Evolutionary conservation across 2,888 invertebrate genomes (phyloP).

Genomic region (Doris montereyensis): DNA sequence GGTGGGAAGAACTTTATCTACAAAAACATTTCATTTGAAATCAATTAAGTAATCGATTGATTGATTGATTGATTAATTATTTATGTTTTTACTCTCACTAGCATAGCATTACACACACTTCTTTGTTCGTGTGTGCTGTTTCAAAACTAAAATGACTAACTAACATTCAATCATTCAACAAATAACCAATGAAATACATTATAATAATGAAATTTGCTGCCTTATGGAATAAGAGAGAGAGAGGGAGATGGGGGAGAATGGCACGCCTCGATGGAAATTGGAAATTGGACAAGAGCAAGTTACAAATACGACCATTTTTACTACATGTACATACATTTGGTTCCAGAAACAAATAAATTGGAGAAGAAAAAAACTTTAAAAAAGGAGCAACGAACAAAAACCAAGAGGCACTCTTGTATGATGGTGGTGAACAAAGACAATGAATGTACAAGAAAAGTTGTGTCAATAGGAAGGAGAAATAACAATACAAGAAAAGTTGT

Average conservation of each 20-base stretch:
- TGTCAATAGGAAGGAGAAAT: background rate
- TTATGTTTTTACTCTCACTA: too few species aligned
- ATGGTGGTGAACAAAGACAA: background rate
- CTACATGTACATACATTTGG: too few species aligned
- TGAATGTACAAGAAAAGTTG: too few species aligned
- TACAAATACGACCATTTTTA: background rate
- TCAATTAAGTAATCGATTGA: too few species aligned
- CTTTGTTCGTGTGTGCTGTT: too few species aligned
- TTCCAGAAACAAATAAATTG: background rate
- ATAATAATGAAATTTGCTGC: too few species aligned
- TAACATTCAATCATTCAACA: too few species aligned
- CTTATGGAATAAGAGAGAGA: background rate
- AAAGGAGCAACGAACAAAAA: background rate
- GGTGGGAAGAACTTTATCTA: too few species aligned
- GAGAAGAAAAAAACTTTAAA: background rate
- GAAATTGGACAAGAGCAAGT: background rate
- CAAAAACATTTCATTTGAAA: too few species aligned
- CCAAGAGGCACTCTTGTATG: background rate
- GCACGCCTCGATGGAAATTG: background rate
- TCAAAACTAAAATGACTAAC: too few species aligned
- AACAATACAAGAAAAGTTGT: background rate
- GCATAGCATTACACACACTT: too few species aligned
- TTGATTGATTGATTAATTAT: too few species aligned
- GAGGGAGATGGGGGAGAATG: background rate
- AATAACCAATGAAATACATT: background rate